Evolutionary conservation across 2,113 vertebrate species (phyloP), one percentile per base, ranked within the genome.

Genomic region (Oplegnathus fasciatus): DNA sequence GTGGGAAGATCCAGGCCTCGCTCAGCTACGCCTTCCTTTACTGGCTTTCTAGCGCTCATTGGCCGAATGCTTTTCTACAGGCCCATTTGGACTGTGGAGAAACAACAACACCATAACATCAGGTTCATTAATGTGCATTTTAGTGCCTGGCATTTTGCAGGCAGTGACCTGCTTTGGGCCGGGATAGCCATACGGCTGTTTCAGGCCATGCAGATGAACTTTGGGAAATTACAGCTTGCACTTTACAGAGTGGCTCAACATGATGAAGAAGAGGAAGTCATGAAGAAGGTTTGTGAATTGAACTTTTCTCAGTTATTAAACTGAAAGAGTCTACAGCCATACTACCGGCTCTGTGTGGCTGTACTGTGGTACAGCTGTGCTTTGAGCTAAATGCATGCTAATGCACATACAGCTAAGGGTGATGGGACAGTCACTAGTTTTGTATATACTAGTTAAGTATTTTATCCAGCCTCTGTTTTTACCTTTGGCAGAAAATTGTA

Each of bases 81-180:
- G 37, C 96, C 97, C 0, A 42, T 97, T 71, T 92, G 97, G 92
- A 98, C 97, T 0, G 85, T 95, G 61, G 2, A 89, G 15, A 97
- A 97, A 87, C 94, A 96, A 80, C 79, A 94, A 1, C 90, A 95
- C 4, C 92, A 90, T 57, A 95, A 95, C 78, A 77, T 97, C 0
- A 79, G 96, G 1, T 99, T 98, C 91, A 84, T 99, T 73, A 96
- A 97, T 91, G 94, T 99, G 40, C 93, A 96, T 80, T 99, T 99
- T 85, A 99, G 97, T 37, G 98, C 98, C 57, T 99, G 98, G 98
- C 96, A 99, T 4, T 99, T 97, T 80, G 96, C 97, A 0, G 98
- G 98, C 58, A 97, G 97, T 0, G 98, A 99, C 94, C 94, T 97
- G 73, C 95, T 99, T 0, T 99, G 98, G 98, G 98, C 98, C 0